A percentile compares a stretch with the other conserved stretches of the same genome.
Evolutionary conservation across 2,888 invertebrate genomes (phyloP).

Genomic region (Auanema sp.): DNA sequence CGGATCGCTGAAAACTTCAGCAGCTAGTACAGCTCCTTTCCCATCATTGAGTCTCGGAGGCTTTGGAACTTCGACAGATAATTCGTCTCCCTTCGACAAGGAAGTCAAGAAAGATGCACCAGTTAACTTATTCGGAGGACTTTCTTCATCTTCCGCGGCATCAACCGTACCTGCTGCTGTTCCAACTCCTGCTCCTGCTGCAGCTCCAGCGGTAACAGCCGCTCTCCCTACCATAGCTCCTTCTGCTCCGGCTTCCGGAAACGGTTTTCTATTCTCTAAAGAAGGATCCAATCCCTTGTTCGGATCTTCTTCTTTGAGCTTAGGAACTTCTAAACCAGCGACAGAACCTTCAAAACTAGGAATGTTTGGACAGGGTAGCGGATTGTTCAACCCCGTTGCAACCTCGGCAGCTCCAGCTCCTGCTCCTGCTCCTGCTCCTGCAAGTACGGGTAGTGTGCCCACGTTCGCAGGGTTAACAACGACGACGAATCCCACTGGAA

Average conservation of each 20-base stretch:
- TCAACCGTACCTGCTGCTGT: background rate
- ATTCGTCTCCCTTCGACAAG: background rate
- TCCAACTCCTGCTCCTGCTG: background rate
- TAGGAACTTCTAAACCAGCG: too few relatives aligned
- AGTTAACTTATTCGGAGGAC: background rate
- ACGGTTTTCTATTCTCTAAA: background rate
- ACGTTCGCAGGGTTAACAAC: background rate
- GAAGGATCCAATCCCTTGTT: too few relatives aligned
- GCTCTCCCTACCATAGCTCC: background rate
- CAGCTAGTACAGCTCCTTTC: background rate
- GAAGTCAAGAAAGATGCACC: background rate
- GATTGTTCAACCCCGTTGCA: background rate
- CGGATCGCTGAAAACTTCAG: background rate
- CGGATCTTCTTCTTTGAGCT: too few relatives aligned
- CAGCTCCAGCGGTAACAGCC: background rate
- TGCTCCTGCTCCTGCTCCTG: background rate
- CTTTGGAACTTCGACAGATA: background rate
- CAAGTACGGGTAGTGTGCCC: background rate
- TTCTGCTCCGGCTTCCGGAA: background rate
- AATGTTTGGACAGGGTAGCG: background rate
- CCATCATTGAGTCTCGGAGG: background rate
- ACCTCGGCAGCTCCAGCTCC: background rate
- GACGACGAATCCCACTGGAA: background rate
- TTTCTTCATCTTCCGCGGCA: background rate
- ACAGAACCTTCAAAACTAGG: too few relatives aligned